Conservation (phyloP, 1,140 invertebrate genomes). For the Rhagoletis pomonella region DNA sequence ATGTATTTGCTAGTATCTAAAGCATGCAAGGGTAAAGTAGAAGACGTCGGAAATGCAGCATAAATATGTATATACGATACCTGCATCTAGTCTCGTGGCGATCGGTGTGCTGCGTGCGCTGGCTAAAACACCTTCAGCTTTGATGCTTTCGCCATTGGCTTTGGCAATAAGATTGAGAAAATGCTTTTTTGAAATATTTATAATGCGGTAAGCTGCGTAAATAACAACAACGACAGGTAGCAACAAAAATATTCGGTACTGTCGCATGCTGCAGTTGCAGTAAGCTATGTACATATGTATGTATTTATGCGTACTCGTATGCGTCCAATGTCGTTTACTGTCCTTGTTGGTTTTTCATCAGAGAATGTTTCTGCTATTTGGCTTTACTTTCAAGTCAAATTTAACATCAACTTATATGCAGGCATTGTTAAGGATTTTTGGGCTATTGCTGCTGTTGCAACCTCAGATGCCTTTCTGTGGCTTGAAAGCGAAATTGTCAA, state of each 20-base stretch:
- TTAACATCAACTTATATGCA: neutral
- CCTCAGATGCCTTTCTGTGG: too few relatives aligned
- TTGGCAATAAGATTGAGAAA: slow-evolving; percentile 44
- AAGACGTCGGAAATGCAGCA: neutral
- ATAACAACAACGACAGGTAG: neutral
- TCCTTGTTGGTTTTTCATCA: neutral
- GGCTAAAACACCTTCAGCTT: slow-evolving; percentile 26
- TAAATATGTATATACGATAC: neutral
- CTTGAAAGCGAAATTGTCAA: too few relatives aligned
- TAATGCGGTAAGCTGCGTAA: slow-evolving; percentile 46
- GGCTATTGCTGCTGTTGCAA: neutral
- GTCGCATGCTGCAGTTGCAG: neutral
- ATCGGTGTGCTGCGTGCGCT: neutral
- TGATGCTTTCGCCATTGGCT: slow-evolving; percentile 4
- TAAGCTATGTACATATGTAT: neutral
- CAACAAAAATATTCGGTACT: neutral
- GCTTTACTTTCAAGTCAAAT: neutral
- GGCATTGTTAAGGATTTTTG: neutral
- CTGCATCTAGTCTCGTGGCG: neutral
- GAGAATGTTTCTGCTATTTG: neutral
- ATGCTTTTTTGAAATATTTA: slow-evolving; percentile 11
- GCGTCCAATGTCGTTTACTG: neutral
- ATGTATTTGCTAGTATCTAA: too few relatives aligned
- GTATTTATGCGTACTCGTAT: neutral
- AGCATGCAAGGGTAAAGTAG: too few relatives aligned